A percentile compares a stretch with the other conserved stretches of the same genome.
Conservation (phyloP, 2,113 vertebrate genomes). For the Hyla sarda region DNA sequence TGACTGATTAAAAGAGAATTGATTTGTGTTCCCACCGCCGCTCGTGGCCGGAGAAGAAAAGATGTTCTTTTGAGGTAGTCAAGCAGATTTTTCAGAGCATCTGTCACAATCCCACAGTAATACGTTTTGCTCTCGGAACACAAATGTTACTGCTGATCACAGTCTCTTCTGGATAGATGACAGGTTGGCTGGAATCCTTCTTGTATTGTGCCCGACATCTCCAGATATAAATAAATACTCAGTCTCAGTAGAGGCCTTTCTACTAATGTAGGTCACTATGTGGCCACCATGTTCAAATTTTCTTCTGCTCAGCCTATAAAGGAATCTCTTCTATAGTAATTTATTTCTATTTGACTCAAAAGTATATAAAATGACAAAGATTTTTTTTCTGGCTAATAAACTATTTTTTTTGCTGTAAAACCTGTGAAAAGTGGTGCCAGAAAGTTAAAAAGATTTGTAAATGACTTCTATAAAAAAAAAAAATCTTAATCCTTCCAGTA, state of each 20-base stretch:
- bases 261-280: slow-evolving; percentile 4
- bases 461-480: too few relatives aligned
- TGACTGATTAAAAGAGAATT: slow-evolving; percentile 51
- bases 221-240: not conserved
- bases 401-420: not conserved
- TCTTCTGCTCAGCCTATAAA: too few relatives aligned
- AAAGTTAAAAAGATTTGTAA: too few relatives aligned
- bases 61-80: slow-evolving; percentile 27
- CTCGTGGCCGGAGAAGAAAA: slow-evolving; percentile 36
- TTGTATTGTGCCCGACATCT: not conserved
- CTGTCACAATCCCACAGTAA: slow-evolving; percentile 40
- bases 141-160: slow-evolving; percentile 20
- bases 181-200: slow-evolving; percentile 21
- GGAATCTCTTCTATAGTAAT: too few relatives aligned
- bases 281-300: too few relatives aligned
- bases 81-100: slow-evolving; percentile 31
- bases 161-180: slow-evolving; percentile 26
- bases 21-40: slow-evolving; percentile 34
- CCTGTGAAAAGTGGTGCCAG: not conserved
- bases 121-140: slow-evolving; percentile 36
- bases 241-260: not conserved
- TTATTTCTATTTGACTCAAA: too few relatives aligned
- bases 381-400: too few relatives aligned
- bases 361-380: too few relatives aligned
- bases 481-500: too few relatives aligned